Conservation (phyloP, 2,113 vertebrate species). For the Hucho hucho region DNA sequence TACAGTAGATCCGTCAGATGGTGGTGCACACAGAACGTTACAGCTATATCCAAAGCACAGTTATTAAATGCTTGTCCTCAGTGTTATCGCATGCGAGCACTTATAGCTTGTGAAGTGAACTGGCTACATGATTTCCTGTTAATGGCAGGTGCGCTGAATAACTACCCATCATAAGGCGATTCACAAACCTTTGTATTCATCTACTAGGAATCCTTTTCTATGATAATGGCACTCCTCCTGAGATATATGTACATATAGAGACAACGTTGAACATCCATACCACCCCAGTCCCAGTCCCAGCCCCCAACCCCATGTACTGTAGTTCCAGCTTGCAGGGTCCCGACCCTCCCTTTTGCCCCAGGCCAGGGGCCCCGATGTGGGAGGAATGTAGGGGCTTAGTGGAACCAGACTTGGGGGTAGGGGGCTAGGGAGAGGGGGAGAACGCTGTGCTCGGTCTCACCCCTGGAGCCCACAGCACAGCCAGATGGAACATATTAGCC, state of each 20-base stretch:
- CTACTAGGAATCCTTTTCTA: not conserved
- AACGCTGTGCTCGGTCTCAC: slow-evolving; percentile 59
- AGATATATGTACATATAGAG: not conserved
- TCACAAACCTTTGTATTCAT: not conserved
- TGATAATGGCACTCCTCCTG: not conserved
- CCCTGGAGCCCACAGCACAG: slow-evolving; percentile 49
- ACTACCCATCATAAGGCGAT: not conserved
- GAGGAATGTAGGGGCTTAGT: slow-evolving; percentile 65
- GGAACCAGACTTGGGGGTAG: slow-evolving; percentile 66
- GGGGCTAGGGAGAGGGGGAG: slow-evolving; percentile 21
- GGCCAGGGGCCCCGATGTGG: slow-evolving; percentile 53
- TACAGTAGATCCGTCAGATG: not conserved
- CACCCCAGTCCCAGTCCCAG: not conserved
- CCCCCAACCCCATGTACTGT: slow-evolving; percentile 7
- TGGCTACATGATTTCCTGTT: not conserved
- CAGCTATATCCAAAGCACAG: not conserved
- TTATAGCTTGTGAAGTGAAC: not conserved
- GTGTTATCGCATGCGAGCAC: too few relatives aligned
- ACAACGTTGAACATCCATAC: not conserved
- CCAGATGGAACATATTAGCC: slow-evolving; percentile 71
- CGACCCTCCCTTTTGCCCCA: slow-evolving; percentile 37
- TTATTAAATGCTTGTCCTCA: not conserved
- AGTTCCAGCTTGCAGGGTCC: slow-evolving; percentile 36
- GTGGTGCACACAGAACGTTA: not conserved
- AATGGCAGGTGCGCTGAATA: too few relatives aligned